Evolutionary conservation across 2,113 vertebrate species (phyloP).

Genomic region (Actinemys pallida): DNA sequence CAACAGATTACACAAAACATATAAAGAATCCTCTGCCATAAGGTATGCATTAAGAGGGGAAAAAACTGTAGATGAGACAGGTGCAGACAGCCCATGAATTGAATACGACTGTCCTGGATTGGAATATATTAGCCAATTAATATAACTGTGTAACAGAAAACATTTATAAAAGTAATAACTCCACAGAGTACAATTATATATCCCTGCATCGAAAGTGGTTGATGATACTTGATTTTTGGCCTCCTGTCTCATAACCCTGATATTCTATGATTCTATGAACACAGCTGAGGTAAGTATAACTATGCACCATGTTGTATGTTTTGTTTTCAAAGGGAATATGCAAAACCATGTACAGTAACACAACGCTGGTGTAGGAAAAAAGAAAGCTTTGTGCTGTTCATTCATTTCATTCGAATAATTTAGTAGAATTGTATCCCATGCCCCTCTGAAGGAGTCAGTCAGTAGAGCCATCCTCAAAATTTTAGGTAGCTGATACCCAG

Average conservation of each 20-base stretch:
- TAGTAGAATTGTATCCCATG: background rate
- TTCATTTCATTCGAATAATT: background rate
- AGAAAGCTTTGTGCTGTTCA: background rate
- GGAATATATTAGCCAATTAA: background rate
- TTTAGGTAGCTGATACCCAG: background rate
- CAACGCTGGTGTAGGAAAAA: background rate
- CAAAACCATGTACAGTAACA: background rate
- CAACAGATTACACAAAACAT: background rate
- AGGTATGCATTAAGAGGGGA: accelerated
- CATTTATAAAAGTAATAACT: background rate
- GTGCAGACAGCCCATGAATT: background rate
- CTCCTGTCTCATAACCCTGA: background rate
- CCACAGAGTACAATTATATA: background rate
- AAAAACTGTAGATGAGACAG: background rate
- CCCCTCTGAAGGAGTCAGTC: background rate
- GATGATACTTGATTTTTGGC: background rate
- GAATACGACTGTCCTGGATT: background rate
- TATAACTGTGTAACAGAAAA: background rate
- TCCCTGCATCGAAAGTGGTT: background rate
- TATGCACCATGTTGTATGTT: background rate
- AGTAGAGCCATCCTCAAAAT: background rate
- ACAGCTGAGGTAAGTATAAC: background rate
- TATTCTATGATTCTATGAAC: no score
- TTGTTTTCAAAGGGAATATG: background rate
- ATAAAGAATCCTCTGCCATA: background rate